These are phyloP conservation scores for Sebastes matsubarae DNA, from an alignment of 2,797 vertebrate species.

Conservation along the genomic window DNA sequence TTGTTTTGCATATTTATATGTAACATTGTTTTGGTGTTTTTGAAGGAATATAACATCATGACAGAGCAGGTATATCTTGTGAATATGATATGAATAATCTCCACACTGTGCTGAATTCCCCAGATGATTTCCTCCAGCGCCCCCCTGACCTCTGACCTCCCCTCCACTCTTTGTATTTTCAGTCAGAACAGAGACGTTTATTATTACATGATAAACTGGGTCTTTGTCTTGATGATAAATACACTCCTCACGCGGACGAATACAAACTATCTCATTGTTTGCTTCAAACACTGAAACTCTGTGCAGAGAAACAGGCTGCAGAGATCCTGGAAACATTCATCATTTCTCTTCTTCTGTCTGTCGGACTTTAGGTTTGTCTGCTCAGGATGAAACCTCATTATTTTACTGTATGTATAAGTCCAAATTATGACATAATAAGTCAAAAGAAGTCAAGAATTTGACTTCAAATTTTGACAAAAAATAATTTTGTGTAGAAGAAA, in stretches of 20 bases:
- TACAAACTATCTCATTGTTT: conserved; percentile 63
- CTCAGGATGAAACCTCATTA: background rate
- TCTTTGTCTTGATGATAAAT: conserved; percentile 70
- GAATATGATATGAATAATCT: background rate
- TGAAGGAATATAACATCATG: background rate
- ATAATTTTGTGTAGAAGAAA: background rate
- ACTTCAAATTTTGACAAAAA: too few relatives aligned
- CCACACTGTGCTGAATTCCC: conserved; percentile 25
- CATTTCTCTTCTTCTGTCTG: background rate
- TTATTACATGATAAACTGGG: conserved; percentile 45
- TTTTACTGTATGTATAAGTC: background rate
- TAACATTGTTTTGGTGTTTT: too few relatives aligned
- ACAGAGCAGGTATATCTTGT: background rate
- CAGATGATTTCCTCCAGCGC: background rate
- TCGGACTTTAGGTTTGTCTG: background rate
- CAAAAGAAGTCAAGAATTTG: background rate
- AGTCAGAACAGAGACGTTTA: conserved; percentile 30
- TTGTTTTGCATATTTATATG: too few relatives aligned
- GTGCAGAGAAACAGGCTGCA: conserved; percentile 3
- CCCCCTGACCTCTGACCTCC: conserved; percentile 21
- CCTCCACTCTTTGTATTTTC: conserved; percentile 26
- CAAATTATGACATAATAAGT: background rate
- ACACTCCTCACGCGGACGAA: conserved; percentile 51
- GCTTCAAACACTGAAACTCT: conserved; percentile 60
- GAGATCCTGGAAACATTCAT: conserved; percentile 28